phyloP scores from a whole-genome alignment of 2,888 invertebrate genomes.

The Galeruca laticollis region DNA sequence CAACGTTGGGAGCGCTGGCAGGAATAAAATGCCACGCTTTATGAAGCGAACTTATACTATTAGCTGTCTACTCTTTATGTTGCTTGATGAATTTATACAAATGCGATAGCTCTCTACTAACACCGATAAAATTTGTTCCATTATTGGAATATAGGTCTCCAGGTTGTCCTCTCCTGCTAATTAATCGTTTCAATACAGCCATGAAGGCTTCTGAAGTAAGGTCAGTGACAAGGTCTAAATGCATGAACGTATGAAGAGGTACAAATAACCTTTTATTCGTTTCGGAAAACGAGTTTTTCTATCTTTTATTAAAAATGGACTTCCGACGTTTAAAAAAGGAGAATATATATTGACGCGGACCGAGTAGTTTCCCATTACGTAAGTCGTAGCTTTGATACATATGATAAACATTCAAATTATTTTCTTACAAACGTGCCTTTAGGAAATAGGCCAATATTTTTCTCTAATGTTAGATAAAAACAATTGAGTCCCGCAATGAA shows the following conservation, averaged over 20 bases:
- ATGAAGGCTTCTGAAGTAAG: not conserved
- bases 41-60: not conserved
- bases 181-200: not conserved
- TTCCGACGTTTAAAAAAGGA: not conserved
- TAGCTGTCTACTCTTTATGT: not conserved
- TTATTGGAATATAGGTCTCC: not conserved
- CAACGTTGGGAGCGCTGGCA: not conserved
- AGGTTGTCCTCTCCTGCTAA: not conserved
- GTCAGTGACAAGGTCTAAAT: not conserved
- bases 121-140: not conserved
- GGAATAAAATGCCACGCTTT: not conserved
- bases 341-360: not conserved
- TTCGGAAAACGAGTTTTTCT: conserved; percentile 1
- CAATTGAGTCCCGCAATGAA: not conserved
- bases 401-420: not conserved
- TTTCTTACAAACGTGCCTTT: not conserved
- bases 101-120: not conserved
- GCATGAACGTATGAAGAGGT: not conserved
- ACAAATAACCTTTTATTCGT: not conserved
- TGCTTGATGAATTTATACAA: not conserved
- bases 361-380: no score
- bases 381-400: not conserved
- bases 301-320: conserved; percentile 2
- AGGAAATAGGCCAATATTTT: not conserved
- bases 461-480: not conserved